Conservation (phyloP, 2,113 vertebrate species). For the Saguinus midas region DNA sequence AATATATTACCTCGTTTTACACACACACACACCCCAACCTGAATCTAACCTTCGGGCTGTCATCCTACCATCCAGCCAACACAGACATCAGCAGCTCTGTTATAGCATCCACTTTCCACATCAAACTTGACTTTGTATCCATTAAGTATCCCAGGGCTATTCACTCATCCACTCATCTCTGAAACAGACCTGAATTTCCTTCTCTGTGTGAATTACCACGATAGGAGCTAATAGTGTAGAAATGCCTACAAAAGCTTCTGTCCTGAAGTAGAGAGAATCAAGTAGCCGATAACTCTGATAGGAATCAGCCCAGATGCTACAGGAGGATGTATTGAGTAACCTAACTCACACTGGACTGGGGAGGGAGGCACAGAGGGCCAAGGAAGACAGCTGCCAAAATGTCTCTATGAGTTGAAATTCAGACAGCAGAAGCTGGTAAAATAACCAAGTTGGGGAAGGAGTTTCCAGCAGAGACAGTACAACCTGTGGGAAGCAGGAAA, state of each 20-base stretch:
- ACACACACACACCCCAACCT: no score
- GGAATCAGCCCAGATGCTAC: accelerated
- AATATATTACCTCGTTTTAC: accelerated
- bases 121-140: not conserved
- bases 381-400: not conserved
- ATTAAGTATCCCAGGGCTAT: not conserved
- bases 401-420: not conserved
- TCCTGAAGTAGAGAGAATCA: not conserved
- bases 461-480: not conserved
- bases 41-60: no score
- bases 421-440: not conserved
- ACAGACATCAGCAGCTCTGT: accelerated
- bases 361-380: no score
- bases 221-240: not conserved
- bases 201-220: not conserved
- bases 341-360: not conserved
- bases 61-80: not conserved
- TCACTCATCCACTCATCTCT: not conserved
- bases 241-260: not conserved
- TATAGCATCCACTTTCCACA: accelerated
- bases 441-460: not conserved
- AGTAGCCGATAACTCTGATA: not conserved
- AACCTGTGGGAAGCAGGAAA: not conserved
- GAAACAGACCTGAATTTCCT: not conserved
- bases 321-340: accelerated